These are phyloP conservation scores for Euproctis similis DNA, from an alignment of 2,888 invertebrate genomes.

Conservation along the genomic window DNA sequence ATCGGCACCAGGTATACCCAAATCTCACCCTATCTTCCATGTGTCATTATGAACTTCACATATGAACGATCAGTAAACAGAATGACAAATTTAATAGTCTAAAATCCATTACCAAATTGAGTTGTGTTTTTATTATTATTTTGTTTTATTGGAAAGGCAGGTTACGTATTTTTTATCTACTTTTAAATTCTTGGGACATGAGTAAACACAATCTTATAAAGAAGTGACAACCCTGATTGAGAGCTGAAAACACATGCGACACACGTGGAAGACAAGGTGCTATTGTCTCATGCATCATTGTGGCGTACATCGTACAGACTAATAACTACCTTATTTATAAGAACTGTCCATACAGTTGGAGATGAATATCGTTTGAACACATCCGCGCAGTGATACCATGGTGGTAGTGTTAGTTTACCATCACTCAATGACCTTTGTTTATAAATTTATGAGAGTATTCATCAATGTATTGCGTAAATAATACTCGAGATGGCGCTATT, in stretches of 20 bases:
- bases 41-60: no score
- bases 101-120: no score
- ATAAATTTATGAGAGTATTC: conserved; percentile 13
- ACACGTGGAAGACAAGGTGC: conserved; percentile 46
- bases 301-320: conserved; percentile 1
- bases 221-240: background rate
- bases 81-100: no score
- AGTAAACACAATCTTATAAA: no score
- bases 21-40: no score
- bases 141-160: no score
- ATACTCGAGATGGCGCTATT: conserved; percentile 4
- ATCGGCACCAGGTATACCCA: no score
- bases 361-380: conserved; percentile 3
- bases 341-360: no score
- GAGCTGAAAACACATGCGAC: conserved; percentile 34
- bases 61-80: no score
- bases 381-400: conserved; percentile 17
- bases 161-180: no score
- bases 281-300: conserved; percentile 37
- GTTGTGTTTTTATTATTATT: no score
- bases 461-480: conserved; percentile 7
- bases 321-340: background rate
- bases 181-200: no score
- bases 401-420: conserved; percentile 36
- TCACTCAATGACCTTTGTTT: conserved; percentile 22